Percentiles rank a stretch among this genome's conserved stretches.
These are phyloP conservation scores for Poeciliopsis turneri DNA, from an alignment of 2,797 vertebrate genomes.

Conservation along the genomic window DNA sequence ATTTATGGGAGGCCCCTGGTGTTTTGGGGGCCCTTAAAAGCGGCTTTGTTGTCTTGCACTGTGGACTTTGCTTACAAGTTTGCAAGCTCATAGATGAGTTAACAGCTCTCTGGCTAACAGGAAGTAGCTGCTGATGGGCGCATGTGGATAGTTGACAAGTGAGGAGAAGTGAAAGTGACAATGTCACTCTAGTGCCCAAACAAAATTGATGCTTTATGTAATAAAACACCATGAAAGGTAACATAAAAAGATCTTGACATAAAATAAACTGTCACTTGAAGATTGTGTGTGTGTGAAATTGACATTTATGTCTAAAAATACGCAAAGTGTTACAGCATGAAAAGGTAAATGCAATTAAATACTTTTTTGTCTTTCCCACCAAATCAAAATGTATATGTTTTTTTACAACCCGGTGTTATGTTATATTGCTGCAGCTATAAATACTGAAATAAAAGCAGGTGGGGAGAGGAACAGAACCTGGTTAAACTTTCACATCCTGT, in stretches of 20 bases:
- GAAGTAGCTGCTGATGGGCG: neutral
- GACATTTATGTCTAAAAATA: neutral
- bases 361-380: neutral
- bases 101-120: neutral
- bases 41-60: neutral
- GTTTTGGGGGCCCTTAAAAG: neutral
- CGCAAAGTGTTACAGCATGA: neutral
- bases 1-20: neutral
- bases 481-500: conserved; percentile 5
- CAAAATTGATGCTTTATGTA: neutral
- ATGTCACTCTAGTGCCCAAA: neutral
- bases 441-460: neutral
- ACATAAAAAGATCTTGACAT: neutral
- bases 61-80: neutral
- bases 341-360: neutral
- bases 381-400: neutral
- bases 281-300: neutral
- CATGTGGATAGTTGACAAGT: neutral
- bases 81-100: neutral
- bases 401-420: neutral
- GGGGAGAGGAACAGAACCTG: neutral
- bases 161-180: conserved; percentile 2
- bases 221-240: neutral
- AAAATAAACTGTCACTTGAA: neutral
- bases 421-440: neutral